These are phyloP conservation scores for Nebria ingens DNA, from an alignment of 1,140 invertebrate genomes.

Conservation along the genomic window DNA sequence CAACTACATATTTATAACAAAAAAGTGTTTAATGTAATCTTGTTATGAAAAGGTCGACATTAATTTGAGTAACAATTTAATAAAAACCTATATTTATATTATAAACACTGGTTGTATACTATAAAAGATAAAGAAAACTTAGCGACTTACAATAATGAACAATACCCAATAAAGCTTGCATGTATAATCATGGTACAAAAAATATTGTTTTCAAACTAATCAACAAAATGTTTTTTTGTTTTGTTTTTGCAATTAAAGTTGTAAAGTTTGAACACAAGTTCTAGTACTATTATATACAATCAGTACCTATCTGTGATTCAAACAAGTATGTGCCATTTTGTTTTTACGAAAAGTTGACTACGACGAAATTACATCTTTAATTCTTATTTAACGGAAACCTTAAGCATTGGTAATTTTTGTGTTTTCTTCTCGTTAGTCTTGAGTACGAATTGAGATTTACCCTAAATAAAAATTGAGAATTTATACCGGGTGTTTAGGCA, in stretches of 20 bases:
- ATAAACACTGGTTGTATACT: neutral
- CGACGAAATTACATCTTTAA: neutral
- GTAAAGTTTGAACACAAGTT: neutral
- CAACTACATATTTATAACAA: too few relatives aligned
- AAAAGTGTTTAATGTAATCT: too few relatives aligned
- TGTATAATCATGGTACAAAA: neutral
- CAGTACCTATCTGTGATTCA: neutral
- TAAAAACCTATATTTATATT: constrained; percentile 8
- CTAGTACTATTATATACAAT: neutral
- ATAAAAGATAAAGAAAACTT: constrained; percentile 1
- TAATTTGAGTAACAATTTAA: constrained; percentile 1
- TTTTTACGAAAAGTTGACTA: too few relatives aligned
- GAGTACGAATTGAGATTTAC: too few relatives aligned
- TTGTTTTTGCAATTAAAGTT: too few relatives aligned
- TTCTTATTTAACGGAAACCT: neutral
- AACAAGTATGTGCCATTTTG: neutral
- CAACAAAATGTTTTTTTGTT: too few relatives aligned
- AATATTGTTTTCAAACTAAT: neutral
- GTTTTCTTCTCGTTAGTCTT: neutral
- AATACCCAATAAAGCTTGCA: constrained; percentile 1
- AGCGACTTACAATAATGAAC: constrained; percentile 4
- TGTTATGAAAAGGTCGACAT: neutral
- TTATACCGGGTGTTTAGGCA: too few relatives aligned
- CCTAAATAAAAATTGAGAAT: too few relatives aligned
- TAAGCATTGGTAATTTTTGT: neutral